These are phyloP conservation scores for Rapana venosa DNA, from an alignment of 2,888 invertebrate genomes.

Conservation along the genomic window DNA sequence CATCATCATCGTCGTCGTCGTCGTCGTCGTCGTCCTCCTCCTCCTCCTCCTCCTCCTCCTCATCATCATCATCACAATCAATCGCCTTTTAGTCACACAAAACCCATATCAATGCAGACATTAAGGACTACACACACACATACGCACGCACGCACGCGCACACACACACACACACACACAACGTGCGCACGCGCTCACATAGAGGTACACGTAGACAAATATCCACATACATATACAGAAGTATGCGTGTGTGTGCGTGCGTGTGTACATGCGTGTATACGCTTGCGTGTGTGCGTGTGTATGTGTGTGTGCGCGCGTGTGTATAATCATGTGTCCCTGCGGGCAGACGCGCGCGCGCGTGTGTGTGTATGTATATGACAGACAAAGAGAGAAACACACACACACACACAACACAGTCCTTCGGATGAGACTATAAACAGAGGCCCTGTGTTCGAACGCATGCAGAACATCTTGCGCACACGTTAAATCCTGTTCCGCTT, in stretches of 20 bases:
- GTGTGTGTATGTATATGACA: not conserved
- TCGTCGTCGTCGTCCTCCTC: no score
- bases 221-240: not conserved
- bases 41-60: no score
- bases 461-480: no score
- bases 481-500: no score
- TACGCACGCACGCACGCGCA: not conserved
- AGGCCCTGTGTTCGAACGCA: no score
- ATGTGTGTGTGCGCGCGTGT: not conserved
- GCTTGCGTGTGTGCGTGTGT: not conserved
- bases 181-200: not conserved
- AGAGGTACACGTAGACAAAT: not conserved
- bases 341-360: not conserved
- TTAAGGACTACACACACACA: not conserved
- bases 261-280: not conserved
- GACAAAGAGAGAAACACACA: no score
- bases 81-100: no score
- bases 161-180: conserved; percentile 16
- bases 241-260: not conserved
- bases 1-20: no score
- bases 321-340: not conserved
- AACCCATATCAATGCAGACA: no score
- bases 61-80: no score
- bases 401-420: no score
- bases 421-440: no score